phyloP scores from a whole-genome alignment of 1,140 invertebrate genomes.

The silkworm (Bombyx mori) region DNA sequence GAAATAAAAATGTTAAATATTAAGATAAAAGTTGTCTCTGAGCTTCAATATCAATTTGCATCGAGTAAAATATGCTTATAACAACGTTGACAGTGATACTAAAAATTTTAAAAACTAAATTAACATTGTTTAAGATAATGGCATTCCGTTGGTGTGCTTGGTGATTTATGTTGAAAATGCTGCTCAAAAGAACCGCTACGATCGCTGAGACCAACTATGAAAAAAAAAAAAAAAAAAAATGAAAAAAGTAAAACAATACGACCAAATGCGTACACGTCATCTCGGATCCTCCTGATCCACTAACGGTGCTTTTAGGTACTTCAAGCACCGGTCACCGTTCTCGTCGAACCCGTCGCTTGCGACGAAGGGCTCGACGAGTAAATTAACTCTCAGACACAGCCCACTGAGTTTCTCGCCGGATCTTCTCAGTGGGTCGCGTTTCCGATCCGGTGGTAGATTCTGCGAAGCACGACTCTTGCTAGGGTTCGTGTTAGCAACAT shows the following conservation, averaged over 20 bases:
- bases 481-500: too few species aligned
- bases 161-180: slow-evolving; percentile 76
- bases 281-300: too few species aligned
- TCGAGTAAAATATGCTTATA: slow-evolving; percentile 70
- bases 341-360: too few species aligned
- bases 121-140: slow-evolving; percentile 75
- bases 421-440: too few species aligned
- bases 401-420: too few species aligned
- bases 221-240: slow-evolving; percentile 40
- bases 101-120: slow-evolving; percentile 73
- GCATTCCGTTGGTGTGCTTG: slow-evolving; percentile 72
- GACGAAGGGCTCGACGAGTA: too few species aligned
- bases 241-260: slow-evolving; percentile 27
- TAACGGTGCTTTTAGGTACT: too few species aligned
- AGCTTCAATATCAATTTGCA: slow-evolving; percentile 28
- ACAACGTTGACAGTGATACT: slow-evolving; percentile 75
- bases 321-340: too few species aligned
- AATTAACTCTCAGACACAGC: too few species aligned
- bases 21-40: neutral
- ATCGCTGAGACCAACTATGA: slow-evolving; percentile 75
- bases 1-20: neutral
- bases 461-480: too few species aligned
- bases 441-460: too few species aligned
- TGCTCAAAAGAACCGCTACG: slow-evolving; percentile 74
- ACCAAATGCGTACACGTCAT: slow-evolving; percentile 25